Conservation (phyloP, 2,888 invertebrate species). For the Dilophus febrilis region DNA sequence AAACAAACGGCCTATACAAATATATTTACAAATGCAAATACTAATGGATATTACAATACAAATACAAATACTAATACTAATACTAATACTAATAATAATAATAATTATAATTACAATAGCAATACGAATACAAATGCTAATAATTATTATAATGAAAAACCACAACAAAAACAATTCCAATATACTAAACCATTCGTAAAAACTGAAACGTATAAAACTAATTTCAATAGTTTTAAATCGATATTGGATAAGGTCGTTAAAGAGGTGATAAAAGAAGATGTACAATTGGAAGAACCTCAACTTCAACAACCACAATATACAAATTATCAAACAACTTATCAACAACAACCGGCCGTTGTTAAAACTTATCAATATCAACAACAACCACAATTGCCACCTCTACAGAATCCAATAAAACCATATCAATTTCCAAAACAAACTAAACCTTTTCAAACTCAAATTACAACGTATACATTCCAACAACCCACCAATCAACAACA, state of each 20-base stretch:
- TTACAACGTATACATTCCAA: no score
- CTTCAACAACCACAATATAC: conserved; percentile 1
- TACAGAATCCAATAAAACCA: conserved; percentile 18
- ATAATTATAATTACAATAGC: no score
- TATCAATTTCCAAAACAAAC: no score
- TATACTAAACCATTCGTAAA: background rate
- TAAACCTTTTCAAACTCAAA: no score
- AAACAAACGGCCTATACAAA: background rate
- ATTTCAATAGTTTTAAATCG: background rate
- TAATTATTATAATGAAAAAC: background rate
- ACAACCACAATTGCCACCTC: conserved; percentile 38
- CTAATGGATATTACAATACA: background rate
- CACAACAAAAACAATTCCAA: background rate
- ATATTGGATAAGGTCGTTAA: background rate
- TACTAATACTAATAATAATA: background rate
- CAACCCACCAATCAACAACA: conserved; percentile 8
- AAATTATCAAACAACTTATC: conserved; percentile 15
- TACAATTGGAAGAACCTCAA: no score
- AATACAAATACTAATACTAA: background rate
- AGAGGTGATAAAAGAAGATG: background rate
- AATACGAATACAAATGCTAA: background rate
- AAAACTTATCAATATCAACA: conserved; percentile 27
- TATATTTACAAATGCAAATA: background rate
- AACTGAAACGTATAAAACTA: background rate
- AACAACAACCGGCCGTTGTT: conserved; percentile 20